Evolutionary conservation across 2,113 vertebrate genomes (phyloP), one percentile per base, ranked within the genome.

Genomic region (human (Homo sapiens)): DNA sequence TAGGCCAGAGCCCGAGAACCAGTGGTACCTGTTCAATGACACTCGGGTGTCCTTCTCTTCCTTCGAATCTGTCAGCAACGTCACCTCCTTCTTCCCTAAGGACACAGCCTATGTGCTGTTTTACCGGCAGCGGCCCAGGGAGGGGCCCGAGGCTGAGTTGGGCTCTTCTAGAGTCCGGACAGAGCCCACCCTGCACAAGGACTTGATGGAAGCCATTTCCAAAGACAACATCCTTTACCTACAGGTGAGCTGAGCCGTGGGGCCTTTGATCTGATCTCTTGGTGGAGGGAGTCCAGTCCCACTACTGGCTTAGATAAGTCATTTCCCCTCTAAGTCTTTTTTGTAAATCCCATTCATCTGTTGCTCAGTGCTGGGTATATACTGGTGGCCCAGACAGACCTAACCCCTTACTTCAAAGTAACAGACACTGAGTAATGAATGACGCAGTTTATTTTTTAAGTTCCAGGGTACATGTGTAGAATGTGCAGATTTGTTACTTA

Each of bases 11-110:
- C 96, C 98, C 0, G 98, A 99, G 88, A 98, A 98, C 98, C 99
- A 99, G 95, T 99, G 99, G 99, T 99, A 99, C 96, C 98, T 99
- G 72, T 99, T 99, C 94, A 99, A 99, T 0, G 99, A 99, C 98
- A 99, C 99, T 20, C 98, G 99, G 5, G 99, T 99, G 81, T 99
- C 99, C 79, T 99, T 99, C 97, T 99, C 99, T 17, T 99, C 99
- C 85, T 99, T 99, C 0, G 99, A 99, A 94, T 99, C 99, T 0
- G 99, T 99, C 83, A 99, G 99, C 98, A 99, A 99, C 0, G 94
- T 99, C 93, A 99, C 99, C 30, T 99, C 99, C 13, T 99, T 99
- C 96, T 99, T 99, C 97, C 99, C 99, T 88, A 99, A 99, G 82
- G 99, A 99, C 97, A 99, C 99, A 0, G 99, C 99, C 78, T 99